phyloP scores from a whole-genome alignment of 2,113 vertebrate species.

The Prionailurus viverrinus region DNA sequence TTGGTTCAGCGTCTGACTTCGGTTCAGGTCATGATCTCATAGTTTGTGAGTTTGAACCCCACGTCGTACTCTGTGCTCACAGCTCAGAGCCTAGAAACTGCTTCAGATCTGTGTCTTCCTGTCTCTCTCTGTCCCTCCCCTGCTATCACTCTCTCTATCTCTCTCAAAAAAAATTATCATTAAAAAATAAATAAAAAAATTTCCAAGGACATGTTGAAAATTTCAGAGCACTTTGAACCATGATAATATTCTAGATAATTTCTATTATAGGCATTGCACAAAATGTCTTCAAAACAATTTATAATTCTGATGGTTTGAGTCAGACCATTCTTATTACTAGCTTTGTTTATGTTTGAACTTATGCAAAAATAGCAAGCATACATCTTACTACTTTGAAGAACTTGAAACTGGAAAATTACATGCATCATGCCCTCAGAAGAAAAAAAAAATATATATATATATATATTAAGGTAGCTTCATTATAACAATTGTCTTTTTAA shows the following conservation, averaged over 20 bases:
- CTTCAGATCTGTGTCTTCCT: too few relatives aligned
- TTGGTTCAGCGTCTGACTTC: too few relatives aligned
- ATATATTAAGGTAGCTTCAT: neutral
- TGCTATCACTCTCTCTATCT: too few relatives aligned
- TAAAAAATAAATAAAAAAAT: too few relatives aligned
- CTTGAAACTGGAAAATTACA: neutral
- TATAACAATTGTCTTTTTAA: neutral
- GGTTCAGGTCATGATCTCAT: too few relatives aligned
- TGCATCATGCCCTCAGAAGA: neutral
- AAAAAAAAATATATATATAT: too few relatives aligned
- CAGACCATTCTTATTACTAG: neutral
- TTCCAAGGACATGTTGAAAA: constrained; percentile 3
- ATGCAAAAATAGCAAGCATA: constrained; percentile 3
- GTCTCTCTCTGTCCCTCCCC: too few relatives aligned
- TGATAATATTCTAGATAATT: neutral
- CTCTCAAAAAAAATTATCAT: too few relatives aligned
- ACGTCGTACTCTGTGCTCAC: too few relatives aligned
- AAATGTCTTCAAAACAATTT: constrained; percentile 35
- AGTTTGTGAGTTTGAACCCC: too few relatives aligned
- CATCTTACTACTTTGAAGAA: neutral
- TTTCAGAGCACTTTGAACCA: neutral
- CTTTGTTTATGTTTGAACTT: constrained; percentile 49
- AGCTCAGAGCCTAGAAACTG: too few relatives aligned
- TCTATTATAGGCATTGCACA: neutral
- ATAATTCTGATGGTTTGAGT: neutral